Evolutionary conservation across 2,797 vertebrate species (phyloP).

Genomic region (Zalophus californianus): DNA sequence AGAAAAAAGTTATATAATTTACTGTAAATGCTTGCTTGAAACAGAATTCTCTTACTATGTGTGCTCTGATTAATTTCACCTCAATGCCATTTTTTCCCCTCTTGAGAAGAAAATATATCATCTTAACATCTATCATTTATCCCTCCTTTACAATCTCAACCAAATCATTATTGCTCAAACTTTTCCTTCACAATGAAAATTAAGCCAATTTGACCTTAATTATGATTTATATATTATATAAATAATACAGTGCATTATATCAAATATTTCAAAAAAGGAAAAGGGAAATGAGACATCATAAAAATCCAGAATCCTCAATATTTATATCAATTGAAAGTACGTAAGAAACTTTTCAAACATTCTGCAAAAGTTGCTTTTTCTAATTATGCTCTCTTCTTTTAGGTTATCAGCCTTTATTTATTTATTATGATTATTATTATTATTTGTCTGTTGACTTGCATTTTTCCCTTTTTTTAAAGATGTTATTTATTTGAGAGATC

Average conservation of each 20-base stretch:
- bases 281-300: background rate
- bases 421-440: background rate
- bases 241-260: background rate
- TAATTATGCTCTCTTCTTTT: background rate
- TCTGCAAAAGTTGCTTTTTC: background rate
- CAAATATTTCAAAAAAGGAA: background rate
- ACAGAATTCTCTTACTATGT: background rate
- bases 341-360: background rate
- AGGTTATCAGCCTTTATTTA: background rate
- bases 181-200: background rate
- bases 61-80: background rate
- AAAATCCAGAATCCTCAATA: background rate
- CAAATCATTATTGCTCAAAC: background rate
- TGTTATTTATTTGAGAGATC: background rate
- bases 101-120: background rate
- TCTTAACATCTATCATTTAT: background rate
- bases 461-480: background rate
- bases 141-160: background rate
- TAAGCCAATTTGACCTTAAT: background rate
- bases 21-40: background rate
- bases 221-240: background rate
- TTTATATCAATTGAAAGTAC: background rate
- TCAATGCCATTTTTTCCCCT: background rate
- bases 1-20: background rate
- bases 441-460: background rate